Evolutionary conservation across 2,113 vertebrate species (phyloP).

Genomic region (Phoenicopterus ruber): DNA sequence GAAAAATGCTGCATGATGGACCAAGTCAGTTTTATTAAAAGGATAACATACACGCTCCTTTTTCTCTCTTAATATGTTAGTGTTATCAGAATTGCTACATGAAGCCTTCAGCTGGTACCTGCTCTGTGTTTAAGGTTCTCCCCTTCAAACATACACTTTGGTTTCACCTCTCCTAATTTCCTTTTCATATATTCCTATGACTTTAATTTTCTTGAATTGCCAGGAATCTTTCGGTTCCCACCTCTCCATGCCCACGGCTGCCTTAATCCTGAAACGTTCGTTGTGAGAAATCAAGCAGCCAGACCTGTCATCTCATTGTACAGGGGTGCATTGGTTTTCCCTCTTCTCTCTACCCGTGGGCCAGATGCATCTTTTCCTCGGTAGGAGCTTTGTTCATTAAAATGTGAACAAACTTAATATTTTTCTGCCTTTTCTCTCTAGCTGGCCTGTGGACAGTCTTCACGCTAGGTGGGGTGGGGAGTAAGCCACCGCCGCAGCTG

Average conservation of each 20-base stretch:
- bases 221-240: not conserved
- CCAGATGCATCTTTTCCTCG: not conserved
- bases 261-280: not conserved
- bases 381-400: not conserved
- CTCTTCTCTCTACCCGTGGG: not conserved
- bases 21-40: not conserved
- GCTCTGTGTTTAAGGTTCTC: not conserved
- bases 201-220: not conserved
- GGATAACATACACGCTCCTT: not conserved
- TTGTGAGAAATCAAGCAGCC: not conserved
- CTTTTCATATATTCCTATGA: not conserved
- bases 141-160: not conserved
- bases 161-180: not conserved
- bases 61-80: not conserved
- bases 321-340: not conserved
- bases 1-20: not conserved
- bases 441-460: constrained; percentile 96
- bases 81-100: rapidly evolving
- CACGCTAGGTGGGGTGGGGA: constrained; percentile 87
- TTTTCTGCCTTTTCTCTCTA: constrained; percentile 46
- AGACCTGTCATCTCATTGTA: not conserved
- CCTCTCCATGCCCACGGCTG: not conserved
- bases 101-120: not conserved
- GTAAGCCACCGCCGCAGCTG: constrained; percentile 73
- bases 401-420: rapidly evolving